Evolutionary conservation across 2,797 vertebrate species (phyloP), one percentile per base, ranked within the genome.

Genomic region (Hyperoplus immaculatus): DNA sequence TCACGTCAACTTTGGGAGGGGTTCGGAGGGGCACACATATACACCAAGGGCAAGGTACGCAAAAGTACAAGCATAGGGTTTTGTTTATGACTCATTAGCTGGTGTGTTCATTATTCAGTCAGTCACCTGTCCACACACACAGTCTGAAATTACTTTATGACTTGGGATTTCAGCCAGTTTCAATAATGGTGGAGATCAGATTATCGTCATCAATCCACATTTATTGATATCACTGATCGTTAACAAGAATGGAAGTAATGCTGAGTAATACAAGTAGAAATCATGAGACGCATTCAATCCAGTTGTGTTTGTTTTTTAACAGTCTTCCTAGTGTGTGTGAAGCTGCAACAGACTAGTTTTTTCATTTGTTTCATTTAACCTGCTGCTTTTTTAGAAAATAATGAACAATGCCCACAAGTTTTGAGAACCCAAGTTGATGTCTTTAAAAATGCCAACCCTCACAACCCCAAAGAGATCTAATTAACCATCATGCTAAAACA

Each of bases 41-140:
- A 62, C 5, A 54, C 51, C 59, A 51, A 70, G 46, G 72, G 38
- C 2, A 16, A 43, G 18, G 6, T 74, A 15, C 3, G 21, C 56
- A 69, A 14, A 69, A 61, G 29, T 36, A 55, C 15, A 54, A 38
- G 12, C 55, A 56, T 59, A 6, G 15, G 41, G 58, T 67, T 72
- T 66, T 59, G 38, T 16, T 18, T 38, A 63, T 69, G 72, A 82
- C 9, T 85, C 46, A 85, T 42, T 46, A 16, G 67, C 46, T 10
- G 38, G 49, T 69, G 72, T 64, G 41, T 71, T 50, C 49, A 83
- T 69, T 59, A 75, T 56, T 71, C 72, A 78, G 62, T 47, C 60
- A 78, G 29, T 47, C 57, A 78, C 53, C 45, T 63, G 46, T 72
- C 63, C 62, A 74, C 56, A 43, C 47, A 78, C 55, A 63, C n/a